Base-by-base conservation (phyloP, 2,797 vertebrate genomes). In the Gymnodraco acuticeps region DNA sequence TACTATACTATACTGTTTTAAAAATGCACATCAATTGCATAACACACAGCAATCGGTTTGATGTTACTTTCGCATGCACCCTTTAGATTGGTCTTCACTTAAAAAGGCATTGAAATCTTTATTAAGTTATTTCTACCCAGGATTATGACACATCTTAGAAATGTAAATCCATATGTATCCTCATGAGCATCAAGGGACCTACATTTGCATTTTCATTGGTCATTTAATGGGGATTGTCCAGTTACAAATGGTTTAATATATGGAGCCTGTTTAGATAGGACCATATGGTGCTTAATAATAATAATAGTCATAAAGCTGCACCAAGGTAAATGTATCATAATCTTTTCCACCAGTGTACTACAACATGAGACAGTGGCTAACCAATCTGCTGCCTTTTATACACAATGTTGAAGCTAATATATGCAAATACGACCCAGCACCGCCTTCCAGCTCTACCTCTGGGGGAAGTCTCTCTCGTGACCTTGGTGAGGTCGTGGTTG, bases 381-480 rank as follows among this genome's bases (percentile, higher is more conserved):
- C 51, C 66, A 58, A 4, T 23, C 64, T 59, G 52, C 78, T 52
- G 38, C 42, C 27, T 56, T 50, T 16, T 31, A 74, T 41, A 38
- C 65, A 66, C 68, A 56, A n/a, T 58, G 74, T 45, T 82, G 65
- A 77, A 50, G 74, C 14, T 91, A 86, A 88, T 86, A 56, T 81
- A 90, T 87, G 85, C 87, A 87, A 89, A 92, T 85, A 51, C 46
- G 50, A 66, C 38, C 54, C 64, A 73, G 81, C 78, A 77, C 46
- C 42, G 16, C 67, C 64, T 67, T 62, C 47, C 31, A 56, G 80
- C 79, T 53, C 42, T 19, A 13, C 73, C 82, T 85, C 80, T 53
- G 48, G 71, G 81, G 75, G 55, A 55, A 76, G 62, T 66, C 52
- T 82, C 81, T 80, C 63, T 68, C 60, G 1, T 76, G 81, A 90